Evolutionary conservation across 2,888 invertebrate genomes (phyloP).

Genomic region (Teinopalpus imperialis): DNA sequence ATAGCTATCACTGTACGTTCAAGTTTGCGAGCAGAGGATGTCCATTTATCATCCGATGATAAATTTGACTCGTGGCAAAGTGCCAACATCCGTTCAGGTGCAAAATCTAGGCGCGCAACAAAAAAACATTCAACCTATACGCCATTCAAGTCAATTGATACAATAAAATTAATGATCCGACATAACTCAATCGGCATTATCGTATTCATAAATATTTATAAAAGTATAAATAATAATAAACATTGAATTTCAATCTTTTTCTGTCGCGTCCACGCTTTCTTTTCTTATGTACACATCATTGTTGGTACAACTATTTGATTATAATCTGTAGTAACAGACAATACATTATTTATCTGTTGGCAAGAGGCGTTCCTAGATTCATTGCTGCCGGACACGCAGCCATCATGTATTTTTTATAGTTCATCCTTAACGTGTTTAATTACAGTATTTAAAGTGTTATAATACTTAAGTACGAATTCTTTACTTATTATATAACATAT

Average conservation of each 20-base stretch:
- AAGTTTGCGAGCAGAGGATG: conserved; percentile 13
- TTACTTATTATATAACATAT: no score
- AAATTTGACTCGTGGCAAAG: conserved; percentile 52
- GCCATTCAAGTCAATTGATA: conserved; percentile 72
- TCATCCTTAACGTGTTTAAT: no score
- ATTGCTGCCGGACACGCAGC: background rate
- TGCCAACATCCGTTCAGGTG: conserved; percentile 57
- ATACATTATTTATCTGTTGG: conserved; percentile 21
- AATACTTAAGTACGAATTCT: no score
- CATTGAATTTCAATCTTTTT: conserved; percentile 31
- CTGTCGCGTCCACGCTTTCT: conserved; percentile 19
- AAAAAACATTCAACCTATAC: conserved; percentile 42
- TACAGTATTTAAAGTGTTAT: no score
- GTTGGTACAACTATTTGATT: conserved; percentile 15
- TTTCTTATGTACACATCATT: conserved; percentile 21
- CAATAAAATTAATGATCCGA: conserved; percentile 62
- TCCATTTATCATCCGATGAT: conserved; percentile 59
- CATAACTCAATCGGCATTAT: conserved; percentile 51
- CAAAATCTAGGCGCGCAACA: conserved; percentile 40
- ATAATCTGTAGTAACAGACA: conserved; percentile 18
- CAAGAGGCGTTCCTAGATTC: conserved; percentile 11
- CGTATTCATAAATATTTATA: conserved; percentile 35
- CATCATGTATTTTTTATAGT: background rate
- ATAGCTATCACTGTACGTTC: background rate
- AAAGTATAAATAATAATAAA: conserved; percentile 32